Base-by-base conservation (phyloP, 2,888 invertebrate species). In the Schizaphis graminum region DNA sequence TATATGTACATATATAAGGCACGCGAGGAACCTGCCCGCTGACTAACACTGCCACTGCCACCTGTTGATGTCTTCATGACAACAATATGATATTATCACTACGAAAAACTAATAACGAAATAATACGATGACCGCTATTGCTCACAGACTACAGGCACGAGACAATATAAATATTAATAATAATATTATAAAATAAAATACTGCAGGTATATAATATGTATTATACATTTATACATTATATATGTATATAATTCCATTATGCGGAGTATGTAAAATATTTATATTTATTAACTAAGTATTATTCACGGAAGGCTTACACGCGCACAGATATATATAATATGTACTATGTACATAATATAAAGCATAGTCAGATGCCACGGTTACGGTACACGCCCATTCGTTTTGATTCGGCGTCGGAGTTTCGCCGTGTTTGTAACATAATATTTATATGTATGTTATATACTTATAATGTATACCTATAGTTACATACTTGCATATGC, bases 341-440 rank as follows among this genome's bases (percentile, higher is more conserved):
- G 41, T 44, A 44, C 41, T 3, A 44, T 44, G 3, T 44, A 44
- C 41, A 44, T 44, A 21, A 24, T 49, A 21, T 56, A 67, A 84
- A 86, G 16, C 41, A 53, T 26, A 77, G 24, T 53, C 56, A 7
- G 85, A 47, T 49, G 89, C 56, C 53, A 47, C 89, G 85, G 90
- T 49, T 90, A 86, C 57, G 41, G 86, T 94, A 90, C 94, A 94
- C 94, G 94, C 94, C 94, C 94, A 94, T 94, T 94, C 77, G n/a
- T 86, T 94, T 91, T 94, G 94, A 94, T 94, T 94, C 94, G 94
- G 86, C 90, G 41, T 56, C n/a, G 26, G 92, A 92, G 67, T 88
- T 88, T 88, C 41, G 67, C 53, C 67, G 87, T 35, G 41, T 5
- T 35, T 16, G 26, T 87, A 87, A 88, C n/a, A 88, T 49, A 28